Conservation (phyloP, 2,113 vertebrate genomes). For the Zapornia atra region DNA sequence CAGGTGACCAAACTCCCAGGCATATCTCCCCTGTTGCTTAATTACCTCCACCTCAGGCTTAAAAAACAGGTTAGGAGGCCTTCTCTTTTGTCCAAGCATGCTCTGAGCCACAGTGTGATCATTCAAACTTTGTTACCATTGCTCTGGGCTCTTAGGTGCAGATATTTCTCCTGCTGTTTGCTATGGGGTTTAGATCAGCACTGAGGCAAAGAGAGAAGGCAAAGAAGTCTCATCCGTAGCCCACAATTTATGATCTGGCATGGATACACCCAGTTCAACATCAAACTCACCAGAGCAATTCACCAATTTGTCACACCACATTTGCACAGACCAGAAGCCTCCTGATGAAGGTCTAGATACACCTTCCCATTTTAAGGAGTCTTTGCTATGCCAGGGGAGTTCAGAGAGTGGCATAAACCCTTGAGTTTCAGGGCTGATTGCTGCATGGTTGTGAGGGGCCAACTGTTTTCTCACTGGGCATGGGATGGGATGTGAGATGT, state of each 20-base stretch:
- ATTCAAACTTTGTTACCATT: fast-evolving
- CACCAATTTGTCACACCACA: fast-evolving
- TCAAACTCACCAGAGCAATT: background rate
- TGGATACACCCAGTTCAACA: background rate
- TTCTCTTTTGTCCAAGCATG: background rate
- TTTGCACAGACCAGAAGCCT: background rate
- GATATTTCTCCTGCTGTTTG: background rate
- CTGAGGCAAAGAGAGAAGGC: background rate
- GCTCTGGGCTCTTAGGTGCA: background rate
- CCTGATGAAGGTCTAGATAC: background rate
- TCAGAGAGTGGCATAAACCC: background rate
- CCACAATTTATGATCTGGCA: background rate
- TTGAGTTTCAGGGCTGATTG: background rate
- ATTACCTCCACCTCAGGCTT: background rate
- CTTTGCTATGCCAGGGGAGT: background rate
- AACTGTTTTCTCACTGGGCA: background rate
- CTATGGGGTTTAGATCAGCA: background rate
- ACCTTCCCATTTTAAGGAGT: background rate
- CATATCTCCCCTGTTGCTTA: background rate
- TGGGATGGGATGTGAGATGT: fast-evolving
- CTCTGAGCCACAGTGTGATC: background rate
- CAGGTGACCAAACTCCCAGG: background rate
- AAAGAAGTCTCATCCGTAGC: background rate
- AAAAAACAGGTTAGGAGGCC: background rate
- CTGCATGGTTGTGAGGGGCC: background rate